Conservation (phyloP, 1,140 invertebrate species). For the Formica exsecta region DNA sequence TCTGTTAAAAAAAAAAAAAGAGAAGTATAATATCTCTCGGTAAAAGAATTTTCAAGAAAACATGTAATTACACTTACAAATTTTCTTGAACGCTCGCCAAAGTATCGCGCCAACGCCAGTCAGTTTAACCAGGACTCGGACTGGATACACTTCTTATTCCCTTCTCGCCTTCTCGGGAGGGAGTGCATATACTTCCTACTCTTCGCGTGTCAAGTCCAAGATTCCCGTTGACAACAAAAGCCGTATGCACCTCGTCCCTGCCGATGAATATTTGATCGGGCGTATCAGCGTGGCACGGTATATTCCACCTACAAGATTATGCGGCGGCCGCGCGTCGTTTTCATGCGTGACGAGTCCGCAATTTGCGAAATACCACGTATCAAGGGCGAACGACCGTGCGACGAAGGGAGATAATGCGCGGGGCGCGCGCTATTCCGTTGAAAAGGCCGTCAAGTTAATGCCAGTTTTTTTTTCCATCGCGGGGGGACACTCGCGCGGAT, state of each 20-base stretch:
- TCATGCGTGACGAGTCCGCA: constrained; percentile 73
- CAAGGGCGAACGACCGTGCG: constrained; percentile 71
- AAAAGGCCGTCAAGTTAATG: constrained; percentile 40
- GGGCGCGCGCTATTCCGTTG: constrained; percentile 15
- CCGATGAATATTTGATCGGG: constrained; percentile 74
- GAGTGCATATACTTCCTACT: constrained; percentile 47
- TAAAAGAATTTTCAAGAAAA: neutral
- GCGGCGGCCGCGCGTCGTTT: constrained; percentile 69
- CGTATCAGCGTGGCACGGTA: constrained; percentile 64
- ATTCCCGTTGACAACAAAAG: constrained; percentile 71
- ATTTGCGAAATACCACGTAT: constrained; percentile 75
- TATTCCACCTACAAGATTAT: constrained; percentile 76
- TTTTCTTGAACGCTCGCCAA: constrained; percentile 13
- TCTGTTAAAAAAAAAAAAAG: neutral
- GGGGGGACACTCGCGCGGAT: constrained; percentile 17
- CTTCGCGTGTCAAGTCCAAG: constrained; percentile 64
- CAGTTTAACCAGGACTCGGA: neutral
- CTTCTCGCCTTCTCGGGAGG: neutral
- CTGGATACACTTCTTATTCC: constrained; percentile 19
- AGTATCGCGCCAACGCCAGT: neutral
- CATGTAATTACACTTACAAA: neutral
- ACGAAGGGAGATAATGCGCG: constrained; percentile 55
- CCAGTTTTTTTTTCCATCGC: neutral
- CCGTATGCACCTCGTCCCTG: constrained; percentile 51
- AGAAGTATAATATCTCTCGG: no score